phyloP scores from a whole-genome alignment of 2,888 invertebrate species.

The Onchidella celtica region DNA sequence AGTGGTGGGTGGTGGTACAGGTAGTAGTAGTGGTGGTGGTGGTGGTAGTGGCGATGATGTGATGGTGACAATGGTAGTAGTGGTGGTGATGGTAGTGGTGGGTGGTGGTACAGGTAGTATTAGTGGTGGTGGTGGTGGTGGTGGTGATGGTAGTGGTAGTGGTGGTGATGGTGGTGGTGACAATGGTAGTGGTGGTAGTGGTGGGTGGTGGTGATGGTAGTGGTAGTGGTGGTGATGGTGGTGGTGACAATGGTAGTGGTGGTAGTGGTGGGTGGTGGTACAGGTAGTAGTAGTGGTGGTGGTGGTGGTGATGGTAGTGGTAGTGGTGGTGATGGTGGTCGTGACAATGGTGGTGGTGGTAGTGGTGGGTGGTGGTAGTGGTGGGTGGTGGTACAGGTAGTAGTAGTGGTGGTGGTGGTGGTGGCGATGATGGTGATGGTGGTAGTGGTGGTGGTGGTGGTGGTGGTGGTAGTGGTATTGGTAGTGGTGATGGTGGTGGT shows the following conservation, averaged over 20 bases:
- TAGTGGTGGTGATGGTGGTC: slow-evolving; percentile 15
- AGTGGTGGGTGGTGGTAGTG: too few relatives aligned
- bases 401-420: slow-evolving; percentile 14
- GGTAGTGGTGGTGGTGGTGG: slow-evolving; percentile 6
- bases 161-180: slow-evolving; percentile 3
- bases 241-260: not conserved
- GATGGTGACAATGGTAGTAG: slow-evolving; percentile 4
- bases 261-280: slow-evolving; percentile 2
- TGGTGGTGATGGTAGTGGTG: slow-evolving; percentile 24
- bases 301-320: slow-evolving; percentile 17
- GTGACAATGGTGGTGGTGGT: too few relatives aligned
- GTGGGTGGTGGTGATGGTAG: not conserved
- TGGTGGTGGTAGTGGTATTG: too few relatives aligned
- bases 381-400: too few relatives aligned
- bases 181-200: not conserved
- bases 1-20: too few relatives aligned
- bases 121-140: slow-evolving; percentile 6
- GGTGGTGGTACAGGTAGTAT: too few relatives aligned
- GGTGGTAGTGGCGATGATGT: too few relatives aligned
- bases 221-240: not conserved
- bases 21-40: slow-evolving; percentile 16
- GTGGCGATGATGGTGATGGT: slow-evolving; percentile 13
- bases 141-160: slow-evolving; percentile 10
- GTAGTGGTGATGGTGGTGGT: slow-evolving; percentile 5
- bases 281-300: slow-evolving; percentile 21